Evolutionary conservation across 2,888 invertebrate species (phyloP).

Genomic region (Priapulus caudatus): DNA sequence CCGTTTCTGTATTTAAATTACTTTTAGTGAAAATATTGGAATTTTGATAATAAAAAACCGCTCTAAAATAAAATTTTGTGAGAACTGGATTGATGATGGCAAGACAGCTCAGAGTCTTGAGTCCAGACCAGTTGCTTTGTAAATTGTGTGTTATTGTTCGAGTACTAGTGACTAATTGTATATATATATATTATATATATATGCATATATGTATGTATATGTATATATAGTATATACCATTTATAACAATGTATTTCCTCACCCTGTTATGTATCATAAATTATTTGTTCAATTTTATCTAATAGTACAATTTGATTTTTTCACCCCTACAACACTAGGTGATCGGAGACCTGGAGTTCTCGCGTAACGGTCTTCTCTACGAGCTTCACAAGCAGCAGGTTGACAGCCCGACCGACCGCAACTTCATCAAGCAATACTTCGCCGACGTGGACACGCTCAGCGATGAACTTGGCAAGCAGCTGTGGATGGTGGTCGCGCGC

Average conservation of each 20-base stretch:
- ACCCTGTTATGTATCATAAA: not conserved
- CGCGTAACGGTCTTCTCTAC: conserved; percentile 84
- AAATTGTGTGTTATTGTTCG: too few species aligned
- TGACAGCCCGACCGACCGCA: conserved; percentile 44
- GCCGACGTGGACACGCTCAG: conserved; percentile 86
- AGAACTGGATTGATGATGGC: conserved; percentile 9
- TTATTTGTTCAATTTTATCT: conserved; percentile 34
- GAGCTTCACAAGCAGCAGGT: conserved; percentile 87
- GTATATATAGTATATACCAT: too few species aligned
- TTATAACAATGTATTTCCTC: not conserved
- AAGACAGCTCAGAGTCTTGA: too few species aligned
- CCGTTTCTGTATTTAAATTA: too few species aligned
- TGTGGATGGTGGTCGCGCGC: conserved; percentile 73
- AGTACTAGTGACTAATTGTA: too few species aligned
- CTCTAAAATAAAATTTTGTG: conserved; percentile 20
- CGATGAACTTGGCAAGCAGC: conserved; percentile 72
- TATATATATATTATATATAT: too few species aligned
- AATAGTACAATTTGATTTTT: too few species aligned
- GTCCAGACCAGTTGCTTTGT: too few species aligned
- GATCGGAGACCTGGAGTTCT: conserved; percentile 86
- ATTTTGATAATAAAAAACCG: too few species aligned
- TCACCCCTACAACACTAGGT: conserved; percentile 81
- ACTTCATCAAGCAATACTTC: conserved; percentile 68
- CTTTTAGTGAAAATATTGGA: too few species aligned
- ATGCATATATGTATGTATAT: too few species aligned